Evolutionary conservation across 2,113 vertebrate genomes (phyloP), one percentile per base, ranked within the genome.

Genomic region (Antigone vipio): DNA sequence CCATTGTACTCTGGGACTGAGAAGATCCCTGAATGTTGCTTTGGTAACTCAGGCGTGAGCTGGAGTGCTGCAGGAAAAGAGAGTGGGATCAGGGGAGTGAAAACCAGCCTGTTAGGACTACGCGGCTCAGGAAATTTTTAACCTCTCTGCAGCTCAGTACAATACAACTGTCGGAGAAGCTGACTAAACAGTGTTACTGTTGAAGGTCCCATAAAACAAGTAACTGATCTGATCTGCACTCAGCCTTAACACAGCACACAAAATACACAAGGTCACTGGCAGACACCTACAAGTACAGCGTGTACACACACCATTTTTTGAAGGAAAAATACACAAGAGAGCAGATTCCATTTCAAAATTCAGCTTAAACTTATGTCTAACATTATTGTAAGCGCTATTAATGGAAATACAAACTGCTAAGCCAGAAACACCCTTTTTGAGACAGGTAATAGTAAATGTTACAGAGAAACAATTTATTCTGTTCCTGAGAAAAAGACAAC

Each of bases 1-100:
- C 99, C 97, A 99, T 98, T 91, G 99, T 98, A 98, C 98, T 98
- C 98, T 99, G 99, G 96, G 99, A 98, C 98, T 99, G 99, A 87
- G 98, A 98, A 96, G 99, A 98, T 97, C 99, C 99, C 98, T 99
- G 99, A 98, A 99, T 98, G 86, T 98, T 99, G 99, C 99, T 99
- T 99, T 99, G 99, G 99, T 99, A 99, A 98, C 98, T 99, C 97
- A 99, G 99, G 97, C 99, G 99, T 22, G 99, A 99, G 95, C 98
- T 97, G 97, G 99, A 99, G 98, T 99, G 99, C 99, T 99, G 97
- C 77, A 59, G 96, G 42, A 78, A 90, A 91, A 97, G 71, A 80
- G 83, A 93, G 58, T 44, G 58, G 52, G 53, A 64, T 76, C 19
- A 94, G 72, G n/a, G 26, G 69, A 82, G 93, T 38, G 93, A 49